Base-by-base conservation (phyloP, 1,140 invertebrate species). In the Bombus balteatus region DNA sequence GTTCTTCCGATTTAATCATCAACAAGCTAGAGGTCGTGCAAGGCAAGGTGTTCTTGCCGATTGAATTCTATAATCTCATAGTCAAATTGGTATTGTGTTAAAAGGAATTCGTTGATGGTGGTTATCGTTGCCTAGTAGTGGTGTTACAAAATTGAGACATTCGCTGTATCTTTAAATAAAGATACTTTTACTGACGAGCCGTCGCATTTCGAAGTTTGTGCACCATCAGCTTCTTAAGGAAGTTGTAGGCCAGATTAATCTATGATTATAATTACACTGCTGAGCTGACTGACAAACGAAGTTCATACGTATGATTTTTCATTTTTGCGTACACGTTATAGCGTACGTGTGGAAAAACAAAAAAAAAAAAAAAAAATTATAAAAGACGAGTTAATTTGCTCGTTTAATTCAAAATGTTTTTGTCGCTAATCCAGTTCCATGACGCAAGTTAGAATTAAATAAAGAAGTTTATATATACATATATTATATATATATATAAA, bases 1-100 rank as follows among this genome's bases (percentile, higher is more conserved):
- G 90, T 93, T 87, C 80, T 92, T 91, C 86, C 91, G 92, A 74
- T 92, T 91, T 65, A 92, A 93, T 91, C 92, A 90, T 88, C 91
- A 93, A 78, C 91, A 91, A 75, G 91, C 91, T 78, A 93, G 89
- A 81, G 87, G 88, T 74, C 91, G 90, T 88, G 85, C 86, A 53
- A 91, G 75, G 72, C 89, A 87, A 79, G 80, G 86, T 39, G 86
- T 91, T 47, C 88, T 88, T 37, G 90, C 86, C 53, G 90, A 91
- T 88, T 91, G 62, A 91, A 28, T 89, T 84, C 74, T 83, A 65
- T 62, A 87, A 85, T 85, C 68, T 47, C 47, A 88, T 89, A 91
- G 87, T 73, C 22, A 77, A 89, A 84, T 85, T 88, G 79, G 82
- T 88, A 81, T 90, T 66, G 74, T 83, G 66, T 68, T 83, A 85